A percentile compares a stretch with the other conserved stretches of the same genome.
These are phyloP conservation scores for Aurelia sp. DNA, from an alignment of 30 jellyfish, hydroid and myxozoan species.

Conservation along the genomic window DNA sequence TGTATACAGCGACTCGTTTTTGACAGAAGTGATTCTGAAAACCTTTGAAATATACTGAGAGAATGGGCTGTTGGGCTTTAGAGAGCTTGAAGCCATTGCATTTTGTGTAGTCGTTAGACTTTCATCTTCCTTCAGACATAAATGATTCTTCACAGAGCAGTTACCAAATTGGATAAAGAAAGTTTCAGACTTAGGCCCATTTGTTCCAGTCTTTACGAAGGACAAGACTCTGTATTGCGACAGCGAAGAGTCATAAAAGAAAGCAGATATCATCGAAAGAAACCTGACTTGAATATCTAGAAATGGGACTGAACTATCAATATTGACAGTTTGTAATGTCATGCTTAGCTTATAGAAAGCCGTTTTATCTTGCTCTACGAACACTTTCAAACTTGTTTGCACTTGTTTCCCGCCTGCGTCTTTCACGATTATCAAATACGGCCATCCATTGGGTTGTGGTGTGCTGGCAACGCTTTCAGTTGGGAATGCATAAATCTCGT, in stretches of 20 bases:
- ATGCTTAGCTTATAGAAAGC: slow-evolving; percentile 16
- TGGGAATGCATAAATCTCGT: slow-evolving; percentile 81
- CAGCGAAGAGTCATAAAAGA: slow-evolving; percentile 33
- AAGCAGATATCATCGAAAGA: slow-evolving; percentile 26
- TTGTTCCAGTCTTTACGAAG: slow-evolving; percentile 13
- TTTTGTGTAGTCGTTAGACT: not conserved
- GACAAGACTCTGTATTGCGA: slow-evolving; percentile 66
- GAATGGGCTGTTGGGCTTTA: slow-evolving; percentile 12
- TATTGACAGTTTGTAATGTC: slow-evolving; percentile 52
- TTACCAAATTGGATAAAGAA: slow-evolving; percentile 44
- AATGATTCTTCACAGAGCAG: slow-evolving; percentile 57
- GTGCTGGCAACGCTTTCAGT: slow-evolving; percentile 50
- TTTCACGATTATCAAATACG: slow-evolving; percentile 26
- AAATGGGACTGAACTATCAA: slow-evolving; percentile 16
- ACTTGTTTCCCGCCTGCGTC: slow-evolving; percentile 38
- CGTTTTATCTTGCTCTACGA: slow-evolving; percentile 4
- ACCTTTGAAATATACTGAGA: not conserved
- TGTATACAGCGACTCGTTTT: slow-evolving; percentile 11
- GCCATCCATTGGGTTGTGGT: slow-evolving; percentile 52
- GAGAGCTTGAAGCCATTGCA: not conserved
- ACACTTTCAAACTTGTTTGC: slow-evolving; percentile 7
- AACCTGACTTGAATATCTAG: slow-evolving; percentile 59
- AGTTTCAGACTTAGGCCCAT: slow-evolving; percentile 41
- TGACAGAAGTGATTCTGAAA: slow-evolving; percentile 20
- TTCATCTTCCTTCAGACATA: slow-evolving; percentile 47